Base-by-base conservation (phyloP, 2,888 invertebrate species). In the Phania funesta region DNA sequence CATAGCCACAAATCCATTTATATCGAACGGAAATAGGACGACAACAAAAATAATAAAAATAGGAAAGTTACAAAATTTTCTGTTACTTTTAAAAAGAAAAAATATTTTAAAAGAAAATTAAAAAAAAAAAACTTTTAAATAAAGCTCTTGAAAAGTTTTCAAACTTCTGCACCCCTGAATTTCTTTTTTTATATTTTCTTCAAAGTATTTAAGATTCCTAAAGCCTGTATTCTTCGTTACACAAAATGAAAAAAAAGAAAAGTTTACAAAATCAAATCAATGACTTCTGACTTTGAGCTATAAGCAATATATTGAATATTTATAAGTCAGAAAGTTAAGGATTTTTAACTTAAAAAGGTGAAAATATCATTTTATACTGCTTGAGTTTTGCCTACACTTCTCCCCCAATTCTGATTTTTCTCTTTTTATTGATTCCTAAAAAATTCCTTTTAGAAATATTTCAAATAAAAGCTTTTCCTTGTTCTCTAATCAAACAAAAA, bases 91-190 rank as follows among this genome's bases (percentile, higher is more conserved):
- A 38, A 65, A 65, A 20, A 41, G 16, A 60, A 7, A 75, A 64
- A 41, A 46, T 35, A 4, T n/a, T 52, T 16, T 38, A 20, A 26
- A 50, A 65, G 24, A 41, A 44, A 44, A 56, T 35, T 67, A 48
- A 54, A 35, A 68, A 44, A 20, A 52, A 20, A 9, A 70, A 70
- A 56, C 50, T 82, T 77, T 78, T 74, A 74, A 78, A 70, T 50
- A 78, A 78, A 58, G 68, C 74, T 20, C 74, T 74, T 70, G 68
- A 70, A 64, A 82, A 70, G 73, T 65, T 81, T 20, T 13, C 32
- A 56, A 71, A 56, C 16, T 70, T 77, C 56, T 76, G 4, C 65
- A 44, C 20, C 26, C 26, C 44, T 56, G 4, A 29, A 60, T 56
- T 60, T 44, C 24, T 48, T 29, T 54, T 18, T n/a, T 20, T 18